phyloP scores from a whole-genome alignment of 2,888 invertebrate genomes.

The Cylindroiulus punctatus region DNA sequence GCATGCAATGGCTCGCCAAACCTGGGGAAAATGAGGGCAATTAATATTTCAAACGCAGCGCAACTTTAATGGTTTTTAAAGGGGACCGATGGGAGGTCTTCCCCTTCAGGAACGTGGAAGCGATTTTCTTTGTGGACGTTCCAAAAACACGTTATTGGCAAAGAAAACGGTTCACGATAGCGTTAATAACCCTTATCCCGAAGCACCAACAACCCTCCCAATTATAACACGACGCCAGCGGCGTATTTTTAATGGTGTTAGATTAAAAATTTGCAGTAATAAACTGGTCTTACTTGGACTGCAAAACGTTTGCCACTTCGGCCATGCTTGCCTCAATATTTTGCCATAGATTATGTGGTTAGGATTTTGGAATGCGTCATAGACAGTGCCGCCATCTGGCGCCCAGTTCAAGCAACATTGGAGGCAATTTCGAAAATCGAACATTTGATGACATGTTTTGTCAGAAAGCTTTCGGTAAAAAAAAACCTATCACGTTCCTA shows the following conservation, averaged over 20 bases:
- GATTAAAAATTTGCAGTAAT: neutral
- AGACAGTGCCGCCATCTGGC: neutral
- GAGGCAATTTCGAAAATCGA: neutral
- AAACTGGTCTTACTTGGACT: conserved; percentile 41
- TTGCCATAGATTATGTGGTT: neutral
- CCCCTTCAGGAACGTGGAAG: neutral
- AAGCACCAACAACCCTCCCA: neutral
- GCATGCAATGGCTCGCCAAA: neutral
- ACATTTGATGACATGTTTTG: no score
- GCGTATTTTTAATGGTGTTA: neutral
- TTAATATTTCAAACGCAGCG: neutral
- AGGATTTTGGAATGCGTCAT: conserved; percentile 6
- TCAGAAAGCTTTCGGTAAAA: no score
- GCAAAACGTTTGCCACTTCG: conserved; percentile 30
- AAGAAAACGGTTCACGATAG: neutral
- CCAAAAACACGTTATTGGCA: neutral
- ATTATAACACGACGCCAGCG: neutral
- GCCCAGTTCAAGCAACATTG: neutral
- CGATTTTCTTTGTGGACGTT: neutral
- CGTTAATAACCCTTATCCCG: neutral
- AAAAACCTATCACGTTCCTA: no score
- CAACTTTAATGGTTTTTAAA: conserved; percentile 20
- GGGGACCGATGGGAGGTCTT: neutral
- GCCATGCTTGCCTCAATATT: conserved; percentile 37
- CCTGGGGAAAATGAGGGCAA: neutral